A percentile compares a stretch with the other conserved stretches of the same genome.
Conservation (phyloP, 2,888 invertebrate genomes). For the Osmoderma eremita region DNA sequence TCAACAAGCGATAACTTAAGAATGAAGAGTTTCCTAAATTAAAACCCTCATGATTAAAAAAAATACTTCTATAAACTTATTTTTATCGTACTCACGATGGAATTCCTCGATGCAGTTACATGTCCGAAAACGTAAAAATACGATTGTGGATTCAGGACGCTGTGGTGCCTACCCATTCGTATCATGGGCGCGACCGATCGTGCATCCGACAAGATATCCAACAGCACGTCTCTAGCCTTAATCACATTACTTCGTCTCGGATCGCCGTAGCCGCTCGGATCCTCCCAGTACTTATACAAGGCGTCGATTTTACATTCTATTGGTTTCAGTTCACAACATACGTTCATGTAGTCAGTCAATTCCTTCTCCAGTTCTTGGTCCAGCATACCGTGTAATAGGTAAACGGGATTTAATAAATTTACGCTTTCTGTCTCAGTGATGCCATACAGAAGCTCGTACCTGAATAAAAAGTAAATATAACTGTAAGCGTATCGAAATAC, state of each 20-base stretch:
- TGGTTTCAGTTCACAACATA: slow-evolving; percentile 80
- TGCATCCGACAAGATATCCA: slow-evolving; percentile 91
- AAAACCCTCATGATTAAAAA: no score
- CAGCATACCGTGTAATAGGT: slow-evolving; percentile 77
- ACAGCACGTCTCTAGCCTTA: slow-evolving; percentile 74
- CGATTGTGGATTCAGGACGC: slow-evolving; percentile 77
- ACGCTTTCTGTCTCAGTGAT: slow-evolving; percentile 85
- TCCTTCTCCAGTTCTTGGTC: slow-evolving; percentile 81
- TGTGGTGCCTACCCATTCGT: slow-evolving; percentile 79
- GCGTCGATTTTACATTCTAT: slow-evolving; percentile 73
- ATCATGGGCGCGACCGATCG: slow-evolving; percentile 85
- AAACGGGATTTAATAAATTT: slow-evolving; percentile 77
- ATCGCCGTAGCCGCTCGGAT: slow-evolving; percentile 45
- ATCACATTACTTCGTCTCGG: slow-evolving; percentile 54
- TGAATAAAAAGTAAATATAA: slow-evolving; percentile 56
- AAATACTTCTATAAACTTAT: slow-evolving; percentile 1
- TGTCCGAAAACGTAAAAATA: slow-evolving; percentile 92
- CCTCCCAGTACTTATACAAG: slow-evolving; percentile 68
- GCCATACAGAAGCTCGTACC: slow-evolving; percentile 88
- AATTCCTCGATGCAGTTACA: slow-evolving; percentile 81
- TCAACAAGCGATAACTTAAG: no score
- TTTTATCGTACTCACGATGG: slow-evolving; percentile 72
- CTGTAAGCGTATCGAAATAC: no score
- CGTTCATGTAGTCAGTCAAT: slow-evolving; percentile 80
- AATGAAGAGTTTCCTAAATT: no score